Conservation (phyloP, 2,797 vertebrate species). For the Sparus aurata region DNA sequence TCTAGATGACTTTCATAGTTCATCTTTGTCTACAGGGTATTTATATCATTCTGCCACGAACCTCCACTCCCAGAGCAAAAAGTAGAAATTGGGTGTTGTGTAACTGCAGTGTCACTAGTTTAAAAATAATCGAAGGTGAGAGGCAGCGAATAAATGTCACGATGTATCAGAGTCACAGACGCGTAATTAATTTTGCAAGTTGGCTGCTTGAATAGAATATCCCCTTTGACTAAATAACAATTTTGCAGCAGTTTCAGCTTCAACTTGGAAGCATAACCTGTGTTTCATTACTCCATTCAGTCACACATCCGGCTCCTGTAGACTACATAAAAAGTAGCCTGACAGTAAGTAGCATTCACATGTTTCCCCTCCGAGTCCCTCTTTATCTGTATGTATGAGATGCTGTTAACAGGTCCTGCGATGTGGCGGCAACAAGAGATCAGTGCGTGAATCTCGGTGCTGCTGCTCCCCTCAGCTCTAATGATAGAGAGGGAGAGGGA, state of each 20-base stretch:
- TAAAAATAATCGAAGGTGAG: not conserved
- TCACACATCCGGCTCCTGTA: constrained; percentile 18
- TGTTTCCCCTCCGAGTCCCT: constrained; percentile 30
- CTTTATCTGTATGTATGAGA: constrained; percentile 69
- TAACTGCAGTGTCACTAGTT: not conserved
- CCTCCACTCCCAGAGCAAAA: not conserved
- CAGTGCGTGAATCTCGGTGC: constrained; percentile 58
- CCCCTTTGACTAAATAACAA: not conserved
- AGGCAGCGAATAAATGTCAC: constrained; percentile 16
- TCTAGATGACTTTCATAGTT: no score
- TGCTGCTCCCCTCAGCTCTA: constrained; percentile 61
- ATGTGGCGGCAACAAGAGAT: constrained; percentile 59
- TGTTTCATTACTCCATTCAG: constrained; percentile 23
- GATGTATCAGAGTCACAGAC: not conserved
- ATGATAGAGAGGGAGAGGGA: constrained; percentile 58
- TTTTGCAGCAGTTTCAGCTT: constrained; percentile 13
- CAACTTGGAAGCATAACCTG: not conserved
- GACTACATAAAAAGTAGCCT: constrained; percentile 33
- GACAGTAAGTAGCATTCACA: constrained; percentile 35
- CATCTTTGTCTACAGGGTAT: not conserved
- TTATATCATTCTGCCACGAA: not conserved
- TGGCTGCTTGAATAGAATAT: not conserved
- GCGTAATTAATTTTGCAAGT: not conserved
- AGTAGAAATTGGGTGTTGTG: no score
- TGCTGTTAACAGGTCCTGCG: constrained; percentile 62